phyloP scores from a whole-genome alignment of 2,888 invertebrate species.

The Tenthredo livida region DNA sequence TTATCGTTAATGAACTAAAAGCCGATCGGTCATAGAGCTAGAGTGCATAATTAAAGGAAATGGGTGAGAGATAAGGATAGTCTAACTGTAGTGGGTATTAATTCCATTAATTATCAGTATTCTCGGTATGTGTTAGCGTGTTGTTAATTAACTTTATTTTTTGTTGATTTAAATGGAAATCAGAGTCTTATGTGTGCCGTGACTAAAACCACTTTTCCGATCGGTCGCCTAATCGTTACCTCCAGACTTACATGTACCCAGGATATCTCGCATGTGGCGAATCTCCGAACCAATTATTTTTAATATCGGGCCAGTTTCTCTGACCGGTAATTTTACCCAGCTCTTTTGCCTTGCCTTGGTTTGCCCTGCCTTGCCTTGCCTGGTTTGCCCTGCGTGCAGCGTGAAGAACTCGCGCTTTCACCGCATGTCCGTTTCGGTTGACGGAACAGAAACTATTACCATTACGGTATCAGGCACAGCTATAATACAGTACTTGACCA shows the following conservation, averaged over 20 bases:
- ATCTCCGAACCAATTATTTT: slow-evolving; percentile 47
- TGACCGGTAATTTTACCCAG: slow-evolving; percentile 34
- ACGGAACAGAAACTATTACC: slow-evolving; percentile 29
- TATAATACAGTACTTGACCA: slow-evolving; percentile 9
- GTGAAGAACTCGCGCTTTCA: slow-evolving; percentile 32
- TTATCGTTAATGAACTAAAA: slow-evolving; percentile 8
- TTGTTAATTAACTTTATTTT: slow-evolving; percentile 41
- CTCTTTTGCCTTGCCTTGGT: neutral
- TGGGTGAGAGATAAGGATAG: neutral
- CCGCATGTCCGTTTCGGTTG: slow-evolving; percentile 17
- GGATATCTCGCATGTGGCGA: slow-evolving; percentile 42
- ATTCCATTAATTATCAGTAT: slow-evolving; percentile 43
- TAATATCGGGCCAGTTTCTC: slow-evolving; percentile 46
- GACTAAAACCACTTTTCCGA: slow-evolving; percentile 49
- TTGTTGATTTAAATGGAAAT: slow-evolving; percentile 1
- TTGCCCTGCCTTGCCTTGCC: neutral
- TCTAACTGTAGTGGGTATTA: neutral
- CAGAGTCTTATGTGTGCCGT: slow-evolving; percentile 35
- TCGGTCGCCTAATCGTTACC: slow-evolving; percentile 46
- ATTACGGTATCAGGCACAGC: slow-evolving; percentile 22
- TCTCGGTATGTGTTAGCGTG: slow-evolving; percentile 11
- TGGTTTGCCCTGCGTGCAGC: slow-evolving; percentile 1
- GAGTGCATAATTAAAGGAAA: neutral
- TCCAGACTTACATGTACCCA: slow-evolving; percentile 31
- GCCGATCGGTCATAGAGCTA: neutral